Evolutionary conservation across 2,888 invertebrate species (phyloP), one percentile per base, ranked within the genome.

Genomic region (Lissonota sp.): DNA sequence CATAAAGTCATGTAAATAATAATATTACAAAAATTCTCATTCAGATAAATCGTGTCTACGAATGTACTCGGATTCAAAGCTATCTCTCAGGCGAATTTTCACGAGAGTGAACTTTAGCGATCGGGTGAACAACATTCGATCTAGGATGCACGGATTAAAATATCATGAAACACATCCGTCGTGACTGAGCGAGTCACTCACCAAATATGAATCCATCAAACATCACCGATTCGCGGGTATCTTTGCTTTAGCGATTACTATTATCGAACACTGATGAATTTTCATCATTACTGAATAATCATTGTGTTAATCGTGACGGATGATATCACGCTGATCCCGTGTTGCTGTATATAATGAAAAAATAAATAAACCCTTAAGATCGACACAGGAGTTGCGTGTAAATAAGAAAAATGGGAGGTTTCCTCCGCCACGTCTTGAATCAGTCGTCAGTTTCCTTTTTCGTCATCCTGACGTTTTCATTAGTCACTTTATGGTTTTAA

Each of bases 1-100:
- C 62, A 72, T 79, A 60, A 74, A 75, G 58, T 67, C 71, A 46
- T 82, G 82, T 82, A 82, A 75, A 82, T 82, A 82, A 71, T 75
- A 71, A 60, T 57, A 69, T 16, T 74, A 60, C 74, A 81, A 70
- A 57, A 71, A 26, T 51, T 57, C 12, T 10, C 73, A 63, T 14
- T 53, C 8, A 39, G 46, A 16, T 44, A 12, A 16, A 44, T 71
- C 71, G 46, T 49, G 49, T 67, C 46, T 72, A 79, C 40, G 62
- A 75, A 78, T 82, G 75, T 26, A 71, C 63, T 42, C 44, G 63
- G 51, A 53, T 53, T 69, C 26, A 26, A 66, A 75, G 49, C 14
- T n/a, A n/a, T 16, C 14, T 55, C 53, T 55, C 57, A 40, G n/a
- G 12, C 12, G 57, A 63, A 49, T 40, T 46, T 63, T 63, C 26